Evolutionary conservation across 1,140 invertebrate genomes (phyloP), one percentile per base, ranked within the genome.

Genomic region (Acromyrmex echinatior): DNA sequence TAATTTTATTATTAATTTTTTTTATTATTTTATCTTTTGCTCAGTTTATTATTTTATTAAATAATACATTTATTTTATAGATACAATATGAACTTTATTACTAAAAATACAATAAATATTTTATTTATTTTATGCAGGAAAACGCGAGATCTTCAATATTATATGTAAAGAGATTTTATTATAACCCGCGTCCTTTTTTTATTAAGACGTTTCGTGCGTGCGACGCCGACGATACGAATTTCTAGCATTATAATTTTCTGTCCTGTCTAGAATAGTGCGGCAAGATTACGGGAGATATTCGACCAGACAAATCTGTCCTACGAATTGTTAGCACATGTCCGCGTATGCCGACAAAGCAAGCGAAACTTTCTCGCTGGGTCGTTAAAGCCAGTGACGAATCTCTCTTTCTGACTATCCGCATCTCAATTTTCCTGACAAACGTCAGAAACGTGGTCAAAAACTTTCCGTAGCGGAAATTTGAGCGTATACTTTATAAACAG

Each of bases 241-340:
- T 60, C 63, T 53, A 45, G 70, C 53, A 63, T 66, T 62, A 60
- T 31, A 25, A 76, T 45, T 74, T 68, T 60, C 12, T 12, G 25
- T 73, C 65, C 16, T 28, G 31, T 45, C 39, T n/a, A 49, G 88
- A 60, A 71, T 65, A 35, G 49, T 58, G 25, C 78, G 63, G 12
- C 10, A 66, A 70, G 91, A 93, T 91, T 91, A 91, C 89, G 78
- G 35, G 63, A 74, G 87, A 89, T 90, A 91, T 88, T 86, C 86
- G 35, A 66, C n/a, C 68, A 85, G 89, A 89, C 93, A 95, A 95
- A 95, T 95, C 95, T 95, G 93, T 94, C 92, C 91, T 88, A 87
- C 77, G 94, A 92, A 95, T 95, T 95, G 95, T 95, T 92, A 92
- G 94, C 95, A 95, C 95, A 95, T 95, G 95, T 93, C 92, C 93